A percentile compares a stretch with the other conserved stretches of the same genome.
Conservation (phyloP, 2,797 vertebrate species). For the Rhinogobio ventralis region DNA sequence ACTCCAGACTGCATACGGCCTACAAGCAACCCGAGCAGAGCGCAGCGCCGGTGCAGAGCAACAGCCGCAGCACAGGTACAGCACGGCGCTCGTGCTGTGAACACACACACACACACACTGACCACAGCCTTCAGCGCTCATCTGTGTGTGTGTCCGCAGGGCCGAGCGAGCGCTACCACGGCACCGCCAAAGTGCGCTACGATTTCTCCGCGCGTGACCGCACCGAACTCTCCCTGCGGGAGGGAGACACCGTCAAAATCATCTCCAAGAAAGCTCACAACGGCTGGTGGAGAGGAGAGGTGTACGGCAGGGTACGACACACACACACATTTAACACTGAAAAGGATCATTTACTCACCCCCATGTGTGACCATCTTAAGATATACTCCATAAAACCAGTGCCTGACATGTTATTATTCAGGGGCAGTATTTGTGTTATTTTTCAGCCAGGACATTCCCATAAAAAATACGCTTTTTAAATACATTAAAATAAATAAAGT, state of each 20-base stretch:
- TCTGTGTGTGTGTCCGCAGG: constrained; percentile 64
- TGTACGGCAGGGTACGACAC: constrained; percentile 88
- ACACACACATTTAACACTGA: neutral
- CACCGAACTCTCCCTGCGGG: constrained; percentile 85
- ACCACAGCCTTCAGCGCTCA: constrained; percentile 13
- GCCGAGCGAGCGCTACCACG: constrained; percentile 77
- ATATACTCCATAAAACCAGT: no score
- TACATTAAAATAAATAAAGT: no score
- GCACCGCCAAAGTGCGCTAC: constrained; percentile 88
- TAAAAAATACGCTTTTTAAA: no score
- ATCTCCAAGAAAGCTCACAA: constrained; percentile 89
- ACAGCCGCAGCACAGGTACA: constrained; percentile 25
- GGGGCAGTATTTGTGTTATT: no score
- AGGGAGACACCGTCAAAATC: constrained; percentile 92
- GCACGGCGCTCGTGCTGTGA: neutral
- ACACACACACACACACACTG: constrained; percentile 33
- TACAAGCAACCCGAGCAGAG: constrained; percentile 86
- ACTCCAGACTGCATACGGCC: constrained; percentile 83
- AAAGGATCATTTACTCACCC: neutral
- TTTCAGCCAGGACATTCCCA: no score
- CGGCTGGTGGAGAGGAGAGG: constrained; percentile 95
- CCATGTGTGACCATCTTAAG: no score
- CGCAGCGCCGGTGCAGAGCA: constrained; percentile 45
- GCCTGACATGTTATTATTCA: no score
- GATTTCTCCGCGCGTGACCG: constrained; percentile 92